These are phyloP conservation scores for Drosophila persimilis DNA, from an alignment of 1,140 invertebrate species.

Conservation along the genomic window DNA sequence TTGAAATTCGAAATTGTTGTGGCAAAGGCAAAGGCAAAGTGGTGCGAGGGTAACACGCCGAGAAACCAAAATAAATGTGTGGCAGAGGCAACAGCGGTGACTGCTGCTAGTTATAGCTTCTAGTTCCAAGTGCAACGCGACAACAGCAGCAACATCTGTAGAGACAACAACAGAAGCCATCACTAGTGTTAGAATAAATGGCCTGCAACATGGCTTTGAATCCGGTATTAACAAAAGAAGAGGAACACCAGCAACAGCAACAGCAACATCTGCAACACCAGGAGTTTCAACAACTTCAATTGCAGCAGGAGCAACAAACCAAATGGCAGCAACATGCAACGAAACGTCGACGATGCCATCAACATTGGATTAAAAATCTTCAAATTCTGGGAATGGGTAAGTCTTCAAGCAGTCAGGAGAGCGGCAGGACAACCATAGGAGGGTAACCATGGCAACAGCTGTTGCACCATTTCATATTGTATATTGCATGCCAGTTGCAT, in stretches of 20 bases:
- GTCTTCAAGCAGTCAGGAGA: slow-evolving; percentile 20
- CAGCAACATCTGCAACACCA: slow-evolving; percentile 10
- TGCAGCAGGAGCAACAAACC: slow-evolving; percentile 32
- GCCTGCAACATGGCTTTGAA: slow-evolving; percentile 50
- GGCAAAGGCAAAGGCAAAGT: neutral
- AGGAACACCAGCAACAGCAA: slow-evolving; percentile 6
- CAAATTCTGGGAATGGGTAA: slow-evolving; percentile 59
- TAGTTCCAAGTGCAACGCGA: slow-evolving; percentile 5
- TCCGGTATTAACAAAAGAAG: slow-evolving; percentile 13
- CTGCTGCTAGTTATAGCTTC: slow-evolving; percentile 16
- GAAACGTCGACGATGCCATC: slow-evolving; percentile 57
- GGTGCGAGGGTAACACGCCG: neutral
- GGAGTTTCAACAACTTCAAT: too few species aligned
- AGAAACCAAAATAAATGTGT: slow-evolving; percentile 59
- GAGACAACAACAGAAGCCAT: neutral
- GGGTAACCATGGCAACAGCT: slow-evolving; percentile 34
- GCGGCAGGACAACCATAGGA: neutral
- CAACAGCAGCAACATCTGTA: slow-evolving; percentile 10
- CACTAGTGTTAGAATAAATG: slow-evolving; percentile 7
- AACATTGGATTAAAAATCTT: slow-evolving; percentile 74
- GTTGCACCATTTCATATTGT: slow-evolving; percentile 34
- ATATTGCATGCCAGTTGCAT: slow-evolving; percentile 43
- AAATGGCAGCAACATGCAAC: slow-evolving; percentile 52
- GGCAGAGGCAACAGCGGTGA: slow-evolving; percentile 21
- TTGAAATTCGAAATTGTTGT: too few species aligned